Evolutionary conservation across 2,797 vertebrate species (phyloP), one percentile per base, ranked within the genome.

Genomic region (Sebastes itinus): DNA sequence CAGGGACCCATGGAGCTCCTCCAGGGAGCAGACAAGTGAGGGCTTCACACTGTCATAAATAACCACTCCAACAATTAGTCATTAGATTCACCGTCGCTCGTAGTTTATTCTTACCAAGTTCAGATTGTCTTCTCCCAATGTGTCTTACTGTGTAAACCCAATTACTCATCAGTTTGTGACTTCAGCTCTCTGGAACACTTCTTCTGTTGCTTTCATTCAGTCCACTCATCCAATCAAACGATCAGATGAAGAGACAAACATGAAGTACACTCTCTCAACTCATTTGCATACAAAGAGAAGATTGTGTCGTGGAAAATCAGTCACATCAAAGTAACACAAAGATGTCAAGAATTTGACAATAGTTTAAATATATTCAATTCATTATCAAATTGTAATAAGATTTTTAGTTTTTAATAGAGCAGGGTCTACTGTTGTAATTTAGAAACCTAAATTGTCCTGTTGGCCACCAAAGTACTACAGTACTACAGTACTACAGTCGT

Each of bases 11-110:
- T 5, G 32, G n/a, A 30, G 46, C 68, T 0, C 88, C 94, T 22
- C 61, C 90, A 67, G 96, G 96, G 65, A 67, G 82, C 32, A 85
- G 83, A 91, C 89, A 91, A 82, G 94, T 94, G 62, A 88, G 81
- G 22, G 7, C 14, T 23, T 28, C 20, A 54, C 6, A 0, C 2
- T 64, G 32, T 67, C 30, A 65, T 7, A 32, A 66, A 67, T 49
- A 67, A 58, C 10, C 30, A 25, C 6, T 56, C 56, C 32, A 62
- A 1, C 8, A 38, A 22, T 8, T 56, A 49, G 46, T 49, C 6
- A 61, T 42, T 52, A 12, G 5, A 66, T 58, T 62, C 3, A 38
- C 7, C 5, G 22, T 27, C 54, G 10, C 13, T 76, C 1, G 6
- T 59, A 14, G 5, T 67, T 30, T 62, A 23, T 11, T 72, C 32